These are phyloP conservation scores for Thaumetopoea pityocampa DNA, from an alignment of 1,140 invertebrate genomes.

Conservation along the genomic window DNA sequence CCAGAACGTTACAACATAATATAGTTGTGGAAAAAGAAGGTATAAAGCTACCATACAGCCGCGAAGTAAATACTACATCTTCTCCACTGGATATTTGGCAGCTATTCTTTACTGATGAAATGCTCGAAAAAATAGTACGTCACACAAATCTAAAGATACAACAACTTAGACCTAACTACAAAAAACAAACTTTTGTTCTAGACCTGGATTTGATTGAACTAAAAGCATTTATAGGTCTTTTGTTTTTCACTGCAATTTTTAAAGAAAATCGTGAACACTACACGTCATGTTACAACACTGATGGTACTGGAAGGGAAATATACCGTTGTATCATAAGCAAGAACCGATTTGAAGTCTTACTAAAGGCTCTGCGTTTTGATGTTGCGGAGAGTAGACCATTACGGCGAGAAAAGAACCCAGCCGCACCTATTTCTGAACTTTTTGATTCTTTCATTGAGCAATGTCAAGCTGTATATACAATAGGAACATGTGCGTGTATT, in stretches of 20 bases:
- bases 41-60: conserved; percentile 13
- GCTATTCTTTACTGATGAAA: conserved; percentile 17
- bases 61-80: conserved; percentile 9
- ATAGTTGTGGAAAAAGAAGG: conserved; percentile 12
- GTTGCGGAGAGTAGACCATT: conserved; percentile 16
- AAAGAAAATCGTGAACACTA: conserved; percentile 38
- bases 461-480: conserved; percentile 19
- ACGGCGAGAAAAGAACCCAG: conserved; percentile 13
- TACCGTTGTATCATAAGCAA: conserved; percentile 27
- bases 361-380: conserved; percentile 25
- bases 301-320: conserved; percentile 37
- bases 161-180: conserved; percentile 16
- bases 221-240: conserved; percentile 31
- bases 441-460: conserved; percentile 13
- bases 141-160: conserved; percentile 18
- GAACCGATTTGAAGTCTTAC: conserved; percentile 20
- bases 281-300: conserved; percentile 27
- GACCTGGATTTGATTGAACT: conserved; percentile 26
- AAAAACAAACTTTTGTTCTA: conserved; percentile 21
- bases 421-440: conserved; percentile 27
- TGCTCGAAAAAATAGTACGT: conserved; percentile 18
- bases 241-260: conserved; percentile 31
- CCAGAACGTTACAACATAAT: conserved; percentile 18
- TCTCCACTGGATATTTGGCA: conserved; percentile 16
- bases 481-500: conserved; percentile 28